Evolutionary conservation across 2,797 vertebrate genomes (phyloP).

Genomic region (Nyctalus aviator): DNA sequence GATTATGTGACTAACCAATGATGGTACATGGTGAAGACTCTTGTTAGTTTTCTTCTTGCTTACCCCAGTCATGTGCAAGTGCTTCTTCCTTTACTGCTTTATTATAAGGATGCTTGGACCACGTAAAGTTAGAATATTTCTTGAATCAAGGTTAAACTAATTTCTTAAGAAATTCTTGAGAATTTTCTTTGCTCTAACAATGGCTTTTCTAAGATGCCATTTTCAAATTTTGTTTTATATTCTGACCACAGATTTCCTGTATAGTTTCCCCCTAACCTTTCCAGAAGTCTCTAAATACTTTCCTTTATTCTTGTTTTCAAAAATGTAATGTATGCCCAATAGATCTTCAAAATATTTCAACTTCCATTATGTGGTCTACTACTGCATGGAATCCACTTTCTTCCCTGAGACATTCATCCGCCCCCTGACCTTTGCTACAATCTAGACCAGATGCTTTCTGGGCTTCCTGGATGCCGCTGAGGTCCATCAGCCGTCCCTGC

Average conservation of each 20-base stretch:
- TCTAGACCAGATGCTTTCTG: conserved; percentile 53
- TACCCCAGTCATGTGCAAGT: not conserved
- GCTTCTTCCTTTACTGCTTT: not conserved
- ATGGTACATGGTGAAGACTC: not conserved
- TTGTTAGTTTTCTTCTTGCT: not conserved
- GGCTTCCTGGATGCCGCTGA: not conserved
- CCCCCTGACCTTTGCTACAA: conserved; percentile 36
- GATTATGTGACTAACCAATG: not conserved
- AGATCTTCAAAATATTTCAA: not conserved
- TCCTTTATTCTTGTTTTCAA: not conserved
- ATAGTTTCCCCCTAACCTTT: not conserved
- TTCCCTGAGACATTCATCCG: not conserved
- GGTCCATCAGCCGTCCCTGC: not conserved
- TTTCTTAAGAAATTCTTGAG: not conserved
- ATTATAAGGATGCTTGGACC: not conserved
- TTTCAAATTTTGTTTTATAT: conserved; percentile 33
- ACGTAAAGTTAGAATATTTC: not conserved
- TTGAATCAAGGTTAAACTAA: conserved; percentile 23
- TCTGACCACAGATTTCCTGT: conserved; percentile 38
- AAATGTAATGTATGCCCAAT: not conserved
- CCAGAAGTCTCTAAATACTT: not conserved
- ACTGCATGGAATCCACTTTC: not conserved
- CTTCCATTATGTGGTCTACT: not conserved
- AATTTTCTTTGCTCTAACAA: conserved; percentile 8
- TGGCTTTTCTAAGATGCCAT: not conserved